Conservation (phyloP, 2,888 invertebrate genomes). For the Euzophera pinguis region DNA sequence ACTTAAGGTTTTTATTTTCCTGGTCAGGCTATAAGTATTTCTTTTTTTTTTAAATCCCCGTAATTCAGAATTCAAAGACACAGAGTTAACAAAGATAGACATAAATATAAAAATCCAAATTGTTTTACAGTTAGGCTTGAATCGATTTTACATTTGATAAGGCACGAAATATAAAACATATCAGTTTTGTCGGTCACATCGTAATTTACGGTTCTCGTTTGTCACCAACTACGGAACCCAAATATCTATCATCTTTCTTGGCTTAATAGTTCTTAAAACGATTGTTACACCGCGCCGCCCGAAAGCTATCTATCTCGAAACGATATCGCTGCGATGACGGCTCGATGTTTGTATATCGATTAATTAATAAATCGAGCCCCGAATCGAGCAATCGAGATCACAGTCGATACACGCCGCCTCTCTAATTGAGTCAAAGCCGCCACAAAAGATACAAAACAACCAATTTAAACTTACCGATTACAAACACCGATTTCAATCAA, state of each 20-base stretch:
- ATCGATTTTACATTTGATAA: too few species aligned
- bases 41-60: too few species aligned
- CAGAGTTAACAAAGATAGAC: too few species aligned
- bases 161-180: too few species aligned
- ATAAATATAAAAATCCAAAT: too few species aligned
- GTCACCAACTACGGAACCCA: constrained; percentile 9
- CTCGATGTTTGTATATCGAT: constrained; percentile 77
- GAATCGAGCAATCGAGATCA: constrained; percentile 65
- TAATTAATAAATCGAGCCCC: constrained; percentile 77
- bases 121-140: too few species aligned
- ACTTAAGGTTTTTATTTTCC: too few species aligned
- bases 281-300: constrained; percentile 20
- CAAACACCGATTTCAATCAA: constrained; percentile 15
- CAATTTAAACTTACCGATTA: constrained; percentile 21
- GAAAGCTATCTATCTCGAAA: constrained; percentile 55
- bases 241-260: constrained; percentile 21
- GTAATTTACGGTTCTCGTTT: neutral
- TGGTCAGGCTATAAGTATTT: too few species aligned
- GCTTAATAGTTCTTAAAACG: constrained; percentile 29
- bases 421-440: constrained; percentile 76
- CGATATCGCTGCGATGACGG: constrained; percentile 69
- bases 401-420: constrained; percentile 70
- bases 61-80: too few species aligned
- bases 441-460: constrained; percentile 60
- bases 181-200: too few species aligned